phyloP scores from a whole-genome alignment of 2,797 vertebrate species.

The Acipenser ruthenus region DNA sequence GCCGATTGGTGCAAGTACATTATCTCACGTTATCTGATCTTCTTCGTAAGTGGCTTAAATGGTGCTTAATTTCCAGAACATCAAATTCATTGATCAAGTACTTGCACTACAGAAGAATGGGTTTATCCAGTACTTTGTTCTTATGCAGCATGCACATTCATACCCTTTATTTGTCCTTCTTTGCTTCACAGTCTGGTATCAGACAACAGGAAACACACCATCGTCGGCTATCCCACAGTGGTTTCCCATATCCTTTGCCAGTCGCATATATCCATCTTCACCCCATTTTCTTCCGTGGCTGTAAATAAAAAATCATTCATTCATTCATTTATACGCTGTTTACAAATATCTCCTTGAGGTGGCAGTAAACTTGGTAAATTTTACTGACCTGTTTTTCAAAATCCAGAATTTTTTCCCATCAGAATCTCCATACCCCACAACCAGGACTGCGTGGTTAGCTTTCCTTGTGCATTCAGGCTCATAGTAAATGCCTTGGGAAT shows the following conservation, averaged over 20 bases:
- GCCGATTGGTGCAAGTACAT: no score
- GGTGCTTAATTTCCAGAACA: no score
- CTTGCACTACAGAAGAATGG: no score
- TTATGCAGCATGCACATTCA: no score
- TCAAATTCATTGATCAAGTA: no score
- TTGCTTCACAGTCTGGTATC: not conserved
- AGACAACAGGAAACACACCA: not conserved
- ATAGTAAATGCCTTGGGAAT: conserved; percentile 9
- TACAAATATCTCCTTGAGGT: no score
- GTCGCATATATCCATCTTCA: conserved; percentile 9
- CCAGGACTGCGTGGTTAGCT: conserved; percentile 11
- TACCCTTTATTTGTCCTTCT: no score
- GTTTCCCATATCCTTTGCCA: conserved; percentile 4
- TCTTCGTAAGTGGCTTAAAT: no score
- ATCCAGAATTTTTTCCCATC: conserved; percentile 8
- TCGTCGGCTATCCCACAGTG: conserved; percentile 10
- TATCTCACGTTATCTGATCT: no score
- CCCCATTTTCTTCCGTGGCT: conserved; percentile 15
- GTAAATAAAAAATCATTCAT: not conserved
- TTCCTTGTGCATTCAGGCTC: conserved; percentile 1
- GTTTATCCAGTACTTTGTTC: no score
- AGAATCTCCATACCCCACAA: conserved; percentile 7
- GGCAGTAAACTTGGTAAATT: no score
- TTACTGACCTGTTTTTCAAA: conserved; percentile 12
- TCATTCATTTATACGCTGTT: no score